Base-by-base conservation (phyloP, 2,888 invertebrate genomes). In the Quadroppia sp. region DNA sequence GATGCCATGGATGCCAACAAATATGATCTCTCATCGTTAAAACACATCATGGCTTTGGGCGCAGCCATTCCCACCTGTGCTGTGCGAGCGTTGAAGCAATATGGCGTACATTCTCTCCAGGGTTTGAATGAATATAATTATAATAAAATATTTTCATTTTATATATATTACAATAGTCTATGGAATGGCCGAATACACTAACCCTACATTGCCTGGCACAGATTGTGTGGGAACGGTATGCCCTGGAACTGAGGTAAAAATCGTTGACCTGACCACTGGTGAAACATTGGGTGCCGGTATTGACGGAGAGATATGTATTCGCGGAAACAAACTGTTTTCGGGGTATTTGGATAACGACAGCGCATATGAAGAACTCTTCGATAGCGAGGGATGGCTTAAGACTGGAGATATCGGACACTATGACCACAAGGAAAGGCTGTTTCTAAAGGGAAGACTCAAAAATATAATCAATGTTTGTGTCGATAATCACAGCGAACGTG, bases 271-370 rank as follows among this genome's bases (percentile, higher is more conserved):
- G 30, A 56, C 4, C n/a, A 71, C 73, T 15, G 50, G 69, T 15
- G 17, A 40, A n/a, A 48, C 17, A 23, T 25, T 73, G 32, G 69
- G 69, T 2, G 15, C 69, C 6, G 30, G 50, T 28, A 42, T 15
- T 17, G 69, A 28, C 23, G 73, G 73, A 36, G 73, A 73, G 48
- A 69, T 69, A 23, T 69, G 50, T 48, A 17, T 73, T 28, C 11
- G 32, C 6, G 40, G 67, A 7, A 17, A 25, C 40, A 40, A 42
- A 69, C 0, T 69, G 42, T 69, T 69, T 45, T 11, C 15, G 6
- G 69, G 69, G 9, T 69, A 69, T 69, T 23, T 73, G n/a, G 30
- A 67, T 9, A 23, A 73, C 4, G n/a, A n/a, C n/a, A n/a, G n/a
- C n/a, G n/a, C n/a, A n/a, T n/a, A n/a, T n/a, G 15, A 32, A 30